These are phyloP conservation scores for Chouioia cunea DNA, from an alignment of 2,888 invertebrate species.

Conservation along the genomic window DNA sequence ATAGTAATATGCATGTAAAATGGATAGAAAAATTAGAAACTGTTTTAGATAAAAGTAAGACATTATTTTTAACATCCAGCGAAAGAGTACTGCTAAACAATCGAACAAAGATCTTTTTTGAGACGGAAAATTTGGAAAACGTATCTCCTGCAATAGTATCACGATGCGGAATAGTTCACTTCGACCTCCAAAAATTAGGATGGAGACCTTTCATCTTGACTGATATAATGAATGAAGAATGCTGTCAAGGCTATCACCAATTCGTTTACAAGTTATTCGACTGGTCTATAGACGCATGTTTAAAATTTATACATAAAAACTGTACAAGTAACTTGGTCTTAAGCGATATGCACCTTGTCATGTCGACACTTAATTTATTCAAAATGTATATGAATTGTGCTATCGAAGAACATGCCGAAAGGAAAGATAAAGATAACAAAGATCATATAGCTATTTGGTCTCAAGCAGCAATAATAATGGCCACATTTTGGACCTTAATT, in stretches of 20 bases:
- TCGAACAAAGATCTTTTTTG: slow-evolving; percentile 73
- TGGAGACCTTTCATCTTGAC: slow-evolving; percentile 71
- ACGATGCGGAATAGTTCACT: slow-evolving; percentile 75
- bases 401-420: slow-evolving; percentile 57
- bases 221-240: slow-evolving; percentile 50
- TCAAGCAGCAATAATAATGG: slow-evolving; percentile 71
- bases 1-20: slow-evolving; percentile 73
- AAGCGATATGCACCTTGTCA: slow-evolving; percentile 64
- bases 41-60: slow-evolving; percentile 71
- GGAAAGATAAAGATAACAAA: slow-evolving; percentile 53
- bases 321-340: slow-evolving; percentile 65
- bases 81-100: slow-evolving; percentile 72
- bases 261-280: slow-evolving; percentile 64
- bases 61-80: slow-evolving; percentile 73
- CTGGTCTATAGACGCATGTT: slow-evolving; percentile 73
- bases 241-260: slow-evolving; percentile 55
- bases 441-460: slow-evolving; percentile 70
- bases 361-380: slow-evolving; percentile 62
- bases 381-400: slow-evolving; percentile 64
- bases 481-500: slow-evolving; percentile 72
- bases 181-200: slow-evolving; percentile 71
- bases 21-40: slow-evolving; percentile 76
- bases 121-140: slow-evolving; percentile 72
- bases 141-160: slow-evolving; percentile 74
- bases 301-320: slow-evolving; percentile 70